Evolutionary conservation across 2,113 vertebrate species (phyloP).

Genomic region (Pseudopipra pipra): DNA sequence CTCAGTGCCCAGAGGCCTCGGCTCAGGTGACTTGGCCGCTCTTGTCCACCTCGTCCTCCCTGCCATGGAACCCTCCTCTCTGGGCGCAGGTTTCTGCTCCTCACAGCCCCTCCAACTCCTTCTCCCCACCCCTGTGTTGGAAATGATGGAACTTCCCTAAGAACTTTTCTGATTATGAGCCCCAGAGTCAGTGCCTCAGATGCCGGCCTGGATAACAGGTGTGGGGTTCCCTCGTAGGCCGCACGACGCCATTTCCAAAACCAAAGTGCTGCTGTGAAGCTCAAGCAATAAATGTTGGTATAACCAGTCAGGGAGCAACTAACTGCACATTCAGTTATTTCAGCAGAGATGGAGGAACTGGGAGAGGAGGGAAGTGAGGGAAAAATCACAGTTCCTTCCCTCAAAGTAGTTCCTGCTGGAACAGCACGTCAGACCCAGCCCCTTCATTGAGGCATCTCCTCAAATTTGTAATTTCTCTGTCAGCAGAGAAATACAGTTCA

Average conservation of each 20-base stretch:
- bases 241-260: background rate
- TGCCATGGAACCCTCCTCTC: accelerated
- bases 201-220: background rate
- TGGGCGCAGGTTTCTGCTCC: background rate
- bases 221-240: background rate
- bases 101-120: background rate
- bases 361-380: background rate
- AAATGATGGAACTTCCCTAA: background rate
- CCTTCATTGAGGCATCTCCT: background rate
- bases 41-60: background rate
- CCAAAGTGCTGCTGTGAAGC: background rate
- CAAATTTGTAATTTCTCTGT: background rate
- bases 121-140: background rate
- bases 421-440: background rate
- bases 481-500: background rate
- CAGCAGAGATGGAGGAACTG: background rate
- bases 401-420: background rate
- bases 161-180: background rate
- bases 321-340: accelerated
- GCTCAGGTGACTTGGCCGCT: background rate
- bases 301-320: background rate
- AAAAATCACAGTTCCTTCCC: background rate
- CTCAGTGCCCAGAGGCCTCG: background rate
- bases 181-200: background rate
- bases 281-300: background rate